These are phyloP conservation scores for Neoaliturus tenellus DNA, from an alignment of 2,888 invertebrate species.

Conservation along the genomic window DNA sequence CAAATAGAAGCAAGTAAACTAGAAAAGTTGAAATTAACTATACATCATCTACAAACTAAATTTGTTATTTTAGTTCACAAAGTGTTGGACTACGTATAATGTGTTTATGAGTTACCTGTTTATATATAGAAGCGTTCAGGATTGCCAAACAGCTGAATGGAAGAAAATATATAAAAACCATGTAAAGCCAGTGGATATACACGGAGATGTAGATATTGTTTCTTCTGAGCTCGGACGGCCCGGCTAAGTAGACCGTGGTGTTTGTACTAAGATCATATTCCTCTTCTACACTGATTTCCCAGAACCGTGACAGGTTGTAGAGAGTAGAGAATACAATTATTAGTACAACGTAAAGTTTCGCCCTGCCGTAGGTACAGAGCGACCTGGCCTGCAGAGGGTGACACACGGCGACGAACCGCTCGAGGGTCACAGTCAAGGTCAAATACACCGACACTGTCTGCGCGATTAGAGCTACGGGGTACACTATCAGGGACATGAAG, in stretches of 20 bases:
- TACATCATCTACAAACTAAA: too few species aligned
- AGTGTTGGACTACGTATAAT: too few species aligned
- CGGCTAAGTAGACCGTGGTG: constrained; percentile 82
- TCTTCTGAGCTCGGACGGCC: constrained; percentile 81
- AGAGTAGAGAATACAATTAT: constrained; percentile 88
- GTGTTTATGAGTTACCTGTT: too few species aligned
- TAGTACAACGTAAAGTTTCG: constrained; percentile 87
- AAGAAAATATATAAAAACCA: constrained; percentile 94
- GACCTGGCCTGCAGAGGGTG: constrained; percentile 92
- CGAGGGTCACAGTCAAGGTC: constrained; percentile 77
- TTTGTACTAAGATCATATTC: constrained; percentile 71
- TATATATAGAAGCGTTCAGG: constrained; percentile 93
- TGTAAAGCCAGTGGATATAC: constrained; percentile 96
- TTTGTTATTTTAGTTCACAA: too few species aligned
- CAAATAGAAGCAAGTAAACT: too few species aligned
- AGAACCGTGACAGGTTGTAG: constrained; percentile 87
- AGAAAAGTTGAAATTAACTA: too few species aligned
- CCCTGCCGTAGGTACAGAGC: constrained; percentile 92
- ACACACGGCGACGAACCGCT: constrained; percentile 94
- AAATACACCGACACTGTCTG: constrained; percentile 97
- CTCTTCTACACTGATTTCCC: constrained; percentile 70
- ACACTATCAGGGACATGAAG: constrained; percentile 86
- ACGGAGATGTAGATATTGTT: constrained; percentile 86
- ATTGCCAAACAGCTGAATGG: constrained; percentile 93
- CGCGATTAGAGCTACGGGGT: constrained; percentile 89